Percentiles rank a stretch among this genome's conserved stretches.
phyloP scores from a whole-genome alignment of 2,113 vertebrate genomes.

The Leucoraja erinaceus region DNA sequence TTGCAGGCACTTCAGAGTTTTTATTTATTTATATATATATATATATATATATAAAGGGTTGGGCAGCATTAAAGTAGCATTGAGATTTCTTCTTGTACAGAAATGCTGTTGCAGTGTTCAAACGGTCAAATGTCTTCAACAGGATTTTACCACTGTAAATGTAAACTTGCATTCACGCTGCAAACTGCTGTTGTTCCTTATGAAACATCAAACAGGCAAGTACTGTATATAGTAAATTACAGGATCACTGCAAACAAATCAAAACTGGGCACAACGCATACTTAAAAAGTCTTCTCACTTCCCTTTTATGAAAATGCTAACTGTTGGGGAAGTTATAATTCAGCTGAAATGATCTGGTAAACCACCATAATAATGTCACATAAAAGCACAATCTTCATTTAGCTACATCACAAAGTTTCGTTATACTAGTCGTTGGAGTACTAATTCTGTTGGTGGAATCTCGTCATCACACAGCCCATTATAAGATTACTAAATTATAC shows the following conservation, averaged over 20 bases:
- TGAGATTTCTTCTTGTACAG: background rate
- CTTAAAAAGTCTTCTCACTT: constrained; percentile 25
- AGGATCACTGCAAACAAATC: constrained; percentile 13
- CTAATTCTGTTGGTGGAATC: background rate
- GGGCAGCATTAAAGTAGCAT: background rate
- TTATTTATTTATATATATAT: too few species aligned
- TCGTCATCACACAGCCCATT: background rate
- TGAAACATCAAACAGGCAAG: background rate
- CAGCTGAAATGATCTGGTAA: background rate
- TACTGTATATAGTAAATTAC: background rate
- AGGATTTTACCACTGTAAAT: background rate
- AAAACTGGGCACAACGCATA: background rate
- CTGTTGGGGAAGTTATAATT: constrained; percentile 23
- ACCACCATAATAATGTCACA: background rate
- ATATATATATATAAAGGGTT: too few species aligned
- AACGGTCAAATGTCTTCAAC: background rate
- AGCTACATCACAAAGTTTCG: background rate
- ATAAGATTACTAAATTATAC: background rate
- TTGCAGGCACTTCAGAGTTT: constrained; percentile 12
- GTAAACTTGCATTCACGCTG: background rate
- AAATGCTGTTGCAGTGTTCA: background rate
- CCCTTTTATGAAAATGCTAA: constrained; percentile 24
- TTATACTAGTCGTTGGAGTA: background rate
- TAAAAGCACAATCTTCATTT: background rate
- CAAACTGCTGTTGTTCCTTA: background rate